Conservation (phyloP, 2,888 invertebrate genomes). For the Pegoplata infirma region DNA sequence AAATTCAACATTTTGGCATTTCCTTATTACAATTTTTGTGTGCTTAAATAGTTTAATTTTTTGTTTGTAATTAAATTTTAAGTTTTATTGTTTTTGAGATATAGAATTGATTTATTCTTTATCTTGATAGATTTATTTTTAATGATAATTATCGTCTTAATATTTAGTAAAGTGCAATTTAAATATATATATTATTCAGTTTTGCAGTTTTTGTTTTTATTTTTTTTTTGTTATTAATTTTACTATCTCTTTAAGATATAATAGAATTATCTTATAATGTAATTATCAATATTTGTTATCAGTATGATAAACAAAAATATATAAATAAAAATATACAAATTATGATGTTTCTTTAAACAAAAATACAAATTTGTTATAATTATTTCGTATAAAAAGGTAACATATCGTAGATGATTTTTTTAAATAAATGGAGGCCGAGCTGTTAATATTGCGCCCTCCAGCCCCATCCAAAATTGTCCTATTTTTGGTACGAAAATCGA, state of each 20-base stretch:
- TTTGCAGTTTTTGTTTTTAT: background rate
- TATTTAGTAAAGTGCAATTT: slow-evolving; percentile 31
- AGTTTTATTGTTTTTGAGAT: background rate
- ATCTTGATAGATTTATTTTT: too few species aligned
- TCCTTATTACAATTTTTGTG: background rate
- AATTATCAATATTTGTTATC: slow-evolving; percentile 2
- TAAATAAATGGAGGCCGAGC: too few species aligned
- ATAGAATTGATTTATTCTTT: too few species aligned
- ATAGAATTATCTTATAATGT: background rate
- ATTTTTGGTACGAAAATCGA: too few species aligned
- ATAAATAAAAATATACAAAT: background rate
- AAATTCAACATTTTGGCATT: too few species aligned
- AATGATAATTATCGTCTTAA: background rate
- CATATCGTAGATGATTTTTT: too few species aligned
- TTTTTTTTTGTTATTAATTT: background rate
- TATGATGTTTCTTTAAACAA: background rate
- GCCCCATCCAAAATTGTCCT: too few species aligned
- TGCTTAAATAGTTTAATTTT: slow-evolving; percentile 36
- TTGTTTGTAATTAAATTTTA: background rate
- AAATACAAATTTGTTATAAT: too few species aligned
- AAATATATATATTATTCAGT: too few species aligned
- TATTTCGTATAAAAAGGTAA: too few species aligned
- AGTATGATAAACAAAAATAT: background rate
- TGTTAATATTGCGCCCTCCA: too few species aligned
- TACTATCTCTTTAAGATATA: background rate